phyloP scores from a whole-genome alignment of 2,797 vertebrate genomes.

The Hydrophis major region DNA sequence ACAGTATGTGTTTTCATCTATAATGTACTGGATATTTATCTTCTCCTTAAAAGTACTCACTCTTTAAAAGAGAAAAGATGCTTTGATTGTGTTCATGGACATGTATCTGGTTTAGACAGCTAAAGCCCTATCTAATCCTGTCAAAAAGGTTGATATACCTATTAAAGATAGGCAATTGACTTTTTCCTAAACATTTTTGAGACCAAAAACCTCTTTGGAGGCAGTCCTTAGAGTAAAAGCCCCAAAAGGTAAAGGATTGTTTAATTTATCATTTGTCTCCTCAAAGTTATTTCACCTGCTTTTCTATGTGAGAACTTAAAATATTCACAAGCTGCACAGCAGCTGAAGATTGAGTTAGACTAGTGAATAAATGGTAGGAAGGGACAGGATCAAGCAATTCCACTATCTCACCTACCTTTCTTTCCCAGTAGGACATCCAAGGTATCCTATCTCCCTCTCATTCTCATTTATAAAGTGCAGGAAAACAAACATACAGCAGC shows the following conservation, averaged over 20 bases:
- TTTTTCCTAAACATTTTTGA: background rate
- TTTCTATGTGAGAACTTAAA: background rate
- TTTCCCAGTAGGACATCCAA: too few species aligned
- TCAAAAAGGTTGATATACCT: background rate
- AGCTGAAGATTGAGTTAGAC: background rate
- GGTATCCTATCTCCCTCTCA: background rate
- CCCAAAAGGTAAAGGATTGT: background rate
- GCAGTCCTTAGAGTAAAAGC: too few species aligned
- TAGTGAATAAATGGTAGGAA: background rate
- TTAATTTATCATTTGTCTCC: background rate
- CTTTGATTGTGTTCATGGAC: background rate
- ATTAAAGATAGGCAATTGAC: background rate
- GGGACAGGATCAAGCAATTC: background rate
- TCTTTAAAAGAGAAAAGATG: conserved; percentile 59
- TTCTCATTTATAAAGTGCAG: background rate
- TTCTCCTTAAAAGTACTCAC: conserved; percentile 80
- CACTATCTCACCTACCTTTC: too few species aligned
- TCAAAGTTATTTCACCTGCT: background rate
- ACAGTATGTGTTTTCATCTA: conserved; percentile 77
- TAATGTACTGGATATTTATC: conserved; percentile 77
- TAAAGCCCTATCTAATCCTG: background rate
- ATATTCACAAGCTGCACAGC: background rate
- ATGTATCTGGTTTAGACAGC: background rate
- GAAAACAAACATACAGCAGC: background rate
- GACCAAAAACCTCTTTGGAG: background rate